Evolutionary conservation across 2,113 vertebrate species (phyloP).

Genomic region (Rhea americana): DNA sequence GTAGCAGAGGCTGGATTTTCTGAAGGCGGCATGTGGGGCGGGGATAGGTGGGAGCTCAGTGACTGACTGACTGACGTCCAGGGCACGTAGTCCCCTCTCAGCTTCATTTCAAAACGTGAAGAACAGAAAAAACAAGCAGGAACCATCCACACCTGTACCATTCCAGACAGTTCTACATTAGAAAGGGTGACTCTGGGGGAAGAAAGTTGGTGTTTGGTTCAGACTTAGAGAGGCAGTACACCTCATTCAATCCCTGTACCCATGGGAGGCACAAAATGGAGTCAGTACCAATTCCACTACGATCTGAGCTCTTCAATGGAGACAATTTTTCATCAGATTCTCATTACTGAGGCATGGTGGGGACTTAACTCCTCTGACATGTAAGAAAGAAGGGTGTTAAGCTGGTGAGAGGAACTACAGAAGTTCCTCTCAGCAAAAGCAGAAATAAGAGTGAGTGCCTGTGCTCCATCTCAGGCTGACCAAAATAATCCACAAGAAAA

Average conservation of each 20-base stretch:
- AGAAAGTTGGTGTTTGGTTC: background rate
- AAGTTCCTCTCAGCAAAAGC: background rate
- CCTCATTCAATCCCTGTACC: too few relatives aligned
- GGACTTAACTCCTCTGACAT: background rate
- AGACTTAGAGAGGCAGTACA: too few relatives aligned
- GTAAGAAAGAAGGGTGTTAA: background rate
- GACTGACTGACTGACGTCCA: too few relatives aligned
- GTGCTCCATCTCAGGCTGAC: background rate
- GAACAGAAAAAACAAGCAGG: background rate
- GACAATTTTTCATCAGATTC: background rate
- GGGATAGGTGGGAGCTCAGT: background rate
- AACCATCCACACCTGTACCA: background rate
- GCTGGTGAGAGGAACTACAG: background rate
- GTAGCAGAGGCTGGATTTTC: background rate
- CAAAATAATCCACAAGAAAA: background rate
- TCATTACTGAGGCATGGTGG: background rate
- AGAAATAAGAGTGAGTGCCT: background rate
- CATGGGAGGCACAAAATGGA: background rate
- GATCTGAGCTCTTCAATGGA: background rate
- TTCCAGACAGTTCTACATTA: too few relatives aligned
- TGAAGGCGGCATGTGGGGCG: background rate
- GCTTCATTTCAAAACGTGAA: background rate
- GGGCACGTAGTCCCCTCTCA: background rate
- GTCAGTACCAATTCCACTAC: rapidly evolving
- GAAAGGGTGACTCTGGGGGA: background rate